Evolutionary conservation across 2,888 invertebrate genomes (phyloP).

Genomic region (Coecobrya sp.): DNA sequence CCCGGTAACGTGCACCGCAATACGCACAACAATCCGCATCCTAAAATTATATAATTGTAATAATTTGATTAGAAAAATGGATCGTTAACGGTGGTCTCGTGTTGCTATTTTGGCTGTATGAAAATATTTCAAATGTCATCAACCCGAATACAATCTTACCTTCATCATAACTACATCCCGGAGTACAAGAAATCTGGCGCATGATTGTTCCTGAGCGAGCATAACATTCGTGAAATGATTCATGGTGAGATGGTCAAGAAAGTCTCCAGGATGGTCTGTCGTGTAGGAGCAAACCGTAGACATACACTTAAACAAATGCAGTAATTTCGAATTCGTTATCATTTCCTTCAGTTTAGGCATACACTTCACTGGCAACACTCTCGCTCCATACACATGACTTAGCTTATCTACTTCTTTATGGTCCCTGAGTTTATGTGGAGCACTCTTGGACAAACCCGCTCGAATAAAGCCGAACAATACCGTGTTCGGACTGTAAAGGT

Average conservation of each 20-base stretch:
- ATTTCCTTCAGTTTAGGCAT: constrained; percentile 20
- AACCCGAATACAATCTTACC: no score
- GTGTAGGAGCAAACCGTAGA: constrained; percentile 89
- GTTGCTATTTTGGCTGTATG: no score
- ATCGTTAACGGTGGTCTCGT: no score
- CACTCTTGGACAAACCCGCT: neutral
- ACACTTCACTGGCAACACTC: constrained; percentile 51
- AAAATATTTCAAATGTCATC: neutral
- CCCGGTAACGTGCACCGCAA: constrained; percentile 89
- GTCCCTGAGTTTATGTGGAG: constrained; percentile 56
- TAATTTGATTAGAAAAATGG: no score
- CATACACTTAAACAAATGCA: constrained; percentile 90
- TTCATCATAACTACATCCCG: constrained; percentile 38
- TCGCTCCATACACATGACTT: neutral
- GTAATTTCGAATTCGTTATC: constrained; percentile 55
- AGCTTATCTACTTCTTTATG: constrained; percentile 63
- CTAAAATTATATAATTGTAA: constrained; percentile 27
- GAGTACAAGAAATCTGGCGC: constrained; percentile 36
- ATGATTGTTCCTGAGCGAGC: neutral
- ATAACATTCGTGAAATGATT: neutral
- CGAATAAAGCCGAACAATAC: constrained; percentile 66
- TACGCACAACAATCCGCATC: constrained; percentile 90
- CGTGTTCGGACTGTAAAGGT: constrained; percentile 46
- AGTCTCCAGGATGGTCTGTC: constrained; percentile 87
- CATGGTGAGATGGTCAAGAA: constrained; percentile 88